A percentile compares a stretch with the other conserved stretches of the same genome.
These are phyloP conservation scores for Misgurnus mizolepis DNA, from an alignment of 2,113 vertebrate species.

Conservation along the genomic window DNA sequence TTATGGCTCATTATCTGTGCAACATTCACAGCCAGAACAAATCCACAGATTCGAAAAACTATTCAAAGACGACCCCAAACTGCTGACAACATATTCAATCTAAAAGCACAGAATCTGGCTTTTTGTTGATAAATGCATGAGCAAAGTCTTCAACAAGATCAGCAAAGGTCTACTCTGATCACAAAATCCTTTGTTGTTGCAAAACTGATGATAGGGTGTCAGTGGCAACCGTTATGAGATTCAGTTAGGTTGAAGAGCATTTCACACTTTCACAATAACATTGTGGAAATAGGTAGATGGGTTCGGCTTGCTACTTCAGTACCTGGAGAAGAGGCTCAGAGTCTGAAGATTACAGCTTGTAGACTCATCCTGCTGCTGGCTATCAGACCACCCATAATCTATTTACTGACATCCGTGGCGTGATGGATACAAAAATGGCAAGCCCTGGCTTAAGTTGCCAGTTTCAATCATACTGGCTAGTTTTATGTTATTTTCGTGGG, in stretches of 20 bases:
- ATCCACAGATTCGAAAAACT: slow-evolving; percentile 10
- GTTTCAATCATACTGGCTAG: no score
- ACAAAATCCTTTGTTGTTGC: slow-evolving; percentile 23
- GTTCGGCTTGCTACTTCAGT: no score
- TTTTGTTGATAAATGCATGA: slow-evolving; percentile 7
- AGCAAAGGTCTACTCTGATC: slow-evolving; percentile 2
- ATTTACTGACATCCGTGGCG: no score
- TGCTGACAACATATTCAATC: background rate
- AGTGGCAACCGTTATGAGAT: background rate
- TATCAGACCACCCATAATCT: no score
- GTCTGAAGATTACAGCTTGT: no score
- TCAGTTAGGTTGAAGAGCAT: slow-evolving; percentile 17
- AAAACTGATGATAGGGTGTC: slow-evolving; percentile 3
- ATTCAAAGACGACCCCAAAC: background rate
- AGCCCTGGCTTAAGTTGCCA: no score
- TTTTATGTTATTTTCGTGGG: no score
- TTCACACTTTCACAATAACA: background rate
- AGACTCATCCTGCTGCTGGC: no score
- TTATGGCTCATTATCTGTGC: slow-evolving; percentile 26
- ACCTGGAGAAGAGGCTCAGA: no score
- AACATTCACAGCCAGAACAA: slow-evolving; percentile 23
- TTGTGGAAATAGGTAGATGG: no score
- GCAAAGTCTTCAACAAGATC: slow-evolving; percentile 17
- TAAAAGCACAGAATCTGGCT: background rate
- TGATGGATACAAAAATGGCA: no score